phyloP scores from a whole-genome alignment of 2,888 invertebrate genomes.

The Campoplex capitator region DNA sequence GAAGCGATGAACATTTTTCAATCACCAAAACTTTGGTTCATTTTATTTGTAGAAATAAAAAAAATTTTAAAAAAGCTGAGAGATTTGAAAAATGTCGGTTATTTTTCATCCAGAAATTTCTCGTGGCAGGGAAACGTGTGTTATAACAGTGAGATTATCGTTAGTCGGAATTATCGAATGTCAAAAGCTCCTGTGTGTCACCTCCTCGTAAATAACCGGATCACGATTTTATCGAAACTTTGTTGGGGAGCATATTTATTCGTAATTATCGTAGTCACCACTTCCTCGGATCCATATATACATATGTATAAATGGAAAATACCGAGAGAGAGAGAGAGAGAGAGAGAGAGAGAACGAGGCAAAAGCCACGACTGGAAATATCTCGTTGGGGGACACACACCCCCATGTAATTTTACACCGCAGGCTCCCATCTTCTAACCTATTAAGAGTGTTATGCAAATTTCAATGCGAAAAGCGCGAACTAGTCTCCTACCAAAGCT shows the following conservation, averaged over 20 bases:
- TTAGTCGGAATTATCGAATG: conserved; percentile 38
- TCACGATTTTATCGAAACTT: conserved; percentile 49
- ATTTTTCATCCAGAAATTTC: neutral
- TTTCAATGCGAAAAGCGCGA: conserved; percentile 68
- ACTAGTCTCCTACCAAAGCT: neutral
- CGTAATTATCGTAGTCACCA: conserved; percentile 42
- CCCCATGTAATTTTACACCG: conserved; percentile 61
- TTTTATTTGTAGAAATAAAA: neutral
- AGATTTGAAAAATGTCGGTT: neutral
- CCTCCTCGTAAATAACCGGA: conserved; percentile 43
- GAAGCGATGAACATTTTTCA: neutral
- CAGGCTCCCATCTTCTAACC: conserved; percentile 60
- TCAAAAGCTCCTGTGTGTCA: conserved; percentile 27
- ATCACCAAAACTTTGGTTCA: neutral
- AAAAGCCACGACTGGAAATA: conserved; percentile 19
- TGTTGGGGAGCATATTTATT: conserved; percentile 32
- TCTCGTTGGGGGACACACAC: conserved; percentile 28
- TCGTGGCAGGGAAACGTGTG: conserved; percentile 17
- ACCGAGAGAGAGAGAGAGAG: conserved; percentile 14
- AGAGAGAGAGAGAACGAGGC: conserved; percentile 20
- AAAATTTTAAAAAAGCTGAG: neutral
- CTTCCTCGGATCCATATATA: neutral
- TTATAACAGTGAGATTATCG: conserved; percentile 33
- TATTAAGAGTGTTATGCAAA: conserved; percentile 79
- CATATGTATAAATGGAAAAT: conserved; percentile 9